Conservation (phyloP, 1,140 invertebrate species). For the Amphibalanus amphitrite region DNA sequence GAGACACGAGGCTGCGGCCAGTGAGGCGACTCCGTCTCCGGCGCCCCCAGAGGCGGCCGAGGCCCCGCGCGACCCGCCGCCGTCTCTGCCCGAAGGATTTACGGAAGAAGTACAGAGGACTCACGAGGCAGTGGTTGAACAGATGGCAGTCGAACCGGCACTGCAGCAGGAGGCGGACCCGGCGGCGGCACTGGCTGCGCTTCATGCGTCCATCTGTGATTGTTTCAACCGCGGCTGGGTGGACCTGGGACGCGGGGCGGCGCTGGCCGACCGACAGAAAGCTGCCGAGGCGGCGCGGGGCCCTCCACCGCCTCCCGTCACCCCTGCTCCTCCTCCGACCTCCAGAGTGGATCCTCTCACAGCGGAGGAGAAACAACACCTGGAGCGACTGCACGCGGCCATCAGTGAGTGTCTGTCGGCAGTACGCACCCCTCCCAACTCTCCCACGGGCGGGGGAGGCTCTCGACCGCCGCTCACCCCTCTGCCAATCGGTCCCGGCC, state of each 20-base stretch:
- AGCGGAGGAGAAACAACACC: slow-evolving; percentile 4
- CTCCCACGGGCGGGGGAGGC: not conserved
- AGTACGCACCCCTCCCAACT: not conserved
- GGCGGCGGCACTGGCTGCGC: not conserved
- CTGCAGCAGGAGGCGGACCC: not conserved
- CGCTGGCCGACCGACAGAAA: not conserved
- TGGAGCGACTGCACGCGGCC: slow-evolving; percentile 7
- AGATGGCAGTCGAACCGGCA: not conserved
- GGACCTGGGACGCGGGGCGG: not conserved
- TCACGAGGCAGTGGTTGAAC: not conserved
- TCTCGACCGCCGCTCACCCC: slow-evolving; percentile 2
- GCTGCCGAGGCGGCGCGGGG: not conserved
- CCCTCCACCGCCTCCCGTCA: too few relatives aligned
- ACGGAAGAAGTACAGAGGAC: not conserved
- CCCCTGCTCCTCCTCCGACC: slow-evolving; percentile 23
- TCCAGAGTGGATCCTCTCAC: not conserved
- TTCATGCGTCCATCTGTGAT: not conserved
- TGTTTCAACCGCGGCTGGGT: not conserved
- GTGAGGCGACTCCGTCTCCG: too few relatives aligned
- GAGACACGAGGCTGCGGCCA: not conserved
- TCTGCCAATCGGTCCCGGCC: not conserved
- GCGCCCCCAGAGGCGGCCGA: too few relatives aligned
- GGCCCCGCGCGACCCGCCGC: too few relatives aligned
- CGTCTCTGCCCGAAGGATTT: not conserved
- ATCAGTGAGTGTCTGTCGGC: slow-evolving; percentile 7